phyloP scores from a whole-genome alignment of 1,140 invertebrate species.

The Calycopis cecrops region DNA sequence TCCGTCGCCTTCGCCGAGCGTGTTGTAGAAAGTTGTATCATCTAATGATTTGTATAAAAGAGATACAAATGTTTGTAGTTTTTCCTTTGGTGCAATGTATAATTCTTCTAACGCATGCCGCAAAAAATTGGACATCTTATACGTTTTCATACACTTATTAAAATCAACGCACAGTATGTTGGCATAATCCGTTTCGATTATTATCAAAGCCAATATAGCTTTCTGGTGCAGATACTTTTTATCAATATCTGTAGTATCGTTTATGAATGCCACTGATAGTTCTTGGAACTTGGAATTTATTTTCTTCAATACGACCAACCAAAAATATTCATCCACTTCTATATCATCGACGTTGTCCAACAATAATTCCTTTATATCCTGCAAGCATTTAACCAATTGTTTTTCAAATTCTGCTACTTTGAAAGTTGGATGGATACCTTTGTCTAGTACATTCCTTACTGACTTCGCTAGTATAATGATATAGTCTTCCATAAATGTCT shows the following conservation, averaged over 20 bases:
- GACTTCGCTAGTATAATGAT: slow-evolving; percentile 32
- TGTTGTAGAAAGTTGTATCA: not conserved
- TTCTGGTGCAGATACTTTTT: slow-evolving; percentile 36
- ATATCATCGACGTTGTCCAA: slow-evolving; percentile 19
- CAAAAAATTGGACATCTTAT: slow-evolving; percentile 37
- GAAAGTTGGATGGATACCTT: slow-evolving; percentile 22
- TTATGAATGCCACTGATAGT: slow-evolving; percentile 23
- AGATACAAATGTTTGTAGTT: slow-evolving; percentile 12
- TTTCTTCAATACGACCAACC: slow-evolving; percentile 49
- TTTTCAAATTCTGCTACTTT: slow-evolving; percentile 28
- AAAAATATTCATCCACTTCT: slow-evolving; percentile 30
- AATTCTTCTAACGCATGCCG: slow-evolving; percentile 33
- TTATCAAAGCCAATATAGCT: slow-evolving; percentile 35
- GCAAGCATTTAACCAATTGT: slow-evolving; percentile 34
- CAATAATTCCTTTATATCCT: slow-evolving; percentile 33
- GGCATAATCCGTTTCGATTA: slow-evolving; percentile 43
- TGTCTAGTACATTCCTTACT: slow-evolving; percentile 29
- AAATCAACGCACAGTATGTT: slow-evolving; percentile 40
- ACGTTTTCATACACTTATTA: slow-evolving; percentile 38
- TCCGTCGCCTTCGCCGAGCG: not conserved
- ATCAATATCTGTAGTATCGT: slow-evolving; percentile 13
- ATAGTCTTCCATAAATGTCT: slow-evolving; percentile 43
- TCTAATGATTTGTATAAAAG: not conserved
- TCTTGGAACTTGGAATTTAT: slow-evolving; percentile 45
- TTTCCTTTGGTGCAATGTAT: slow-evolving; percentile 31